phyloP scores from a whole-genome alignment of 2,888 invertebrate genomes.

The Ectemnius cavifrons region DNA sequence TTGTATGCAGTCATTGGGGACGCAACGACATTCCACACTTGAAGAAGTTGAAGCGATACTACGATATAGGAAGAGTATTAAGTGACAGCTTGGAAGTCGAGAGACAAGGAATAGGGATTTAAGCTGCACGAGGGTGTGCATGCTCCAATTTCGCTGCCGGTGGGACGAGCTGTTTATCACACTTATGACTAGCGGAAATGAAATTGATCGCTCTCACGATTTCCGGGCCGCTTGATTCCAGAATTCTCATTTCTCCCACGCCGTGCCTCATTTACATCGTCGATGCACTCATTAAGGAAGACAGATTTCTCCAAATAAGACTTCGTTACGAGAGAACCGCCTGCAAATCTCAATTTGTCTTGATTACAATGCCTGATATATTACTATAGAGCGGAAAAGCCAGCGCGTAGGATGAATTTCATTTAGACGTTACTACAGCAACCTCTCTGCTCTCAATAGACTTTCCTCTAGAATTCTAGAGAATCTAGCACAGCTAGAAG shows the following conservation, averaged over 20 bases:
- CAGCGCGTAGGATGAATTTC: background rate
- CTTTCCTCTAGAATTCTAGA: too few species aligned
- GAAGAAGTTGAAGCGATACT: too few species aligned
- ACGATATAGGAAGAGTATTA: too few species aligned
- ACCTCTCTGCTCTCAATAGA: too few species aligned
- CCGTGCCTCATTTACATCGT: slow-evolving; percentile 51
- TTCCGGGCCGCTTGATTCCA: slow-evolving; percentile 43
- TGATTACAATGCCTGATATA: slow-evolving; percentile 31
- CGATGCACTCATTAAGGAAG: slow-evolving; percentile 49
- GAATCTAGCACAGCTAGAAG: too few species aligned
- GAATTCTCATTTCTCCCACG: slow-evolving; percentile 50
- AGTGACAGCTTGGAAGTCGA: too few species aligned
- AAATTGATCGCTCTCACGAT: slow-evolving; percentile 42
- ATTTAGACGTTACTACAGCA: background rate
- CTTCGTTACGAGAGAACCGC: slow-evolving; percentile 42
- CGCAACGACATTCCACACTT: too few species aligned
- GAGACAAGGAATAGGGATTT: too few species aligned
- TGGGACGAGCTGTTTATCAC: slow-evolving; percentile 26
- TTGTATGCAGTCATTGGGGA: too few species aligned
- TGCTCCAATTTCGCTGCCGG: too few species aligned
- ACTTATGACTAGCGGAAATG: slow-evolving; percentile 28
- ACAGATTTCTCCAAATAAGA: slow-evolving; percentile 45
- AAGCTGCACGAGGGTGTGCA: too few species aligned
- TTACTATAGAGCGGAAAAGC: slow-evolving; percentile 17
- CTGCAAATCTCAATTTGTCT: slow-evolving; percentile 48